Percentiles rank a stretch among this genome's conserved stretches.
phyloP scores from a whole-genome alignment of 2,888 invertebrate genomes.

The Euplagia quadripunctaria region DNA sequence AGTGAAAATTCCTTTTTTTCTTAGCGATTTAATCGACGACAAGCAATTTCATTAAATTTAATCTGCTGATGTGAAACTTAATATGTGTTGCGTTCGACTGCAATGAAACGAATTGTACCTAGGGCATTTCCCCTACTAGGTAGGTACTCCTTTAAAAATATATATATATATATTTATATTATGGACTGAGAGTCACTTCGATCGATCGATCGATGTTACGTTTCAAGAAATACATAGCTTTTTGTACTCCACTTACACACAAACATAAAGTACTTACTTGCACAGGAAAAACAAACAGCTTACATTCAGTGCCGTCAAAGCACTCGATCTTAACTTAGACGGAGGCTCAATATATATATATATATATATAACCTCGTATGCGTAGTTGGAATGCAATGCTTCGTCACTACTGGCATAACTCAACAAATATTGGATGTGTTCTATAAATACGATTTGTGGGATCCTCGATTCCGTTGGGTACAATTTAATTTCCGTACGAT shows the following conservation, averaged over 20 bases:
- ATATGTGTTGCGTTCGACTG: too few relatives aligned
- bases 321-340: background rate
- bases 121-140: too few relatives aligned
- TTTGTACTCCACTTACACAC: background rate
- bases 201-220: background rate
- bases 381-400: background rate
- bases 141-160: too few relatives aligned
- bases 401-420: background rate
- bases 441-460: constrained; percentile 7
- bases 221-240: background rate
- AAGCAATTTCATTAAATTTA: too few relatives aligned
- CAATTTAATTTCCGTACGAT: constrained; percentile 6
- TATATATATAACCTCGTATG: background rate
- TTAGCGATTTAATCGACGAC: too few relatives aligned
- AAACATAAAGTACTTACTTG: background rate
- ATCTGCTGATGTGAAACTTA: too few relatives aligned
- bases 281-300: background rate
- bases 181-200: too few relatives aligned
- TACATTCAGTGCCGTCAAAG: background rate
- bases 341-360: background rate
- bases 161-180: too few relatives aligned
- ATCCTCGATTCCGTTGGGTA: background rate
- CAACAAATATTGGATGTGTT: constrained; percentile 10
- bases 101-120: too few relatives aligned
- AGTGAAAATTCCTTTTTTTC: too few relatives aligned